Evolutionary conservation across 2,888 invertebrate genomes (phyloP).

Genomic region (Galeopsomyia nigrocyanea): DNA sequence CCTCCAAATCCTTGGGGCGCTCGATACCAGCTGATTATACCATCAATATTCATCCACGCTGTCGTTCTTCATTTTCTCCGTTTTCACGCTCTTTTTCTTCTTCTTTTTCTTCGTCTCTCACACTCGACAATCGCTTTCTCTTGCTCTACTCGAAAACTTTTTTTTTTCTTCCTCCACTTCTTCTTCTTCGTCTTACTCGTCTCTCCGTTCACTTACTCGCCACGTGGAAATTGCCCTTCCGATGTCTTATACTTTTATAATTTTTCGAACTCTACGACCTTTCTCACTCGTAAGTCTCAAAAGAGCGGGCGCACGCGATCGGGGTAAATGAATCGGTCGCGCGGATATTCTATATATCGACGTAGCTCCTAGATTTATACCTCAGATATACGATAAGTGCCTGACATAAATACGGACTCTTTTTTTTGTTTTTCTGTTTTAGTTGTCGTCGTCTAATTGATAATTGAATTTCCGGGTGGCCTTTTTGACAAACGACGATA

Average conservation of each 20-base stretch:
- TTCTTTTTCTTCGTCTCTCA: not conserved
- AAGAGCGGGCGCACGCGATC: too few relatives aligned
- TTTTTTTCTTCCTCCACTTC: conserved; percentile 6
- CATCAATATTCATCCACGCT: conserved; percentile 30
- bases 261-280: too few relatives aligned
- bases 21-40: conserved; percentile 32
- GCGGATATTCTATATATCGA: too few relatives aligned
- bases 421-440: too few relatives aligned
- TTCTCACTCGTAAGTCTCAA: too few relatives aligned
- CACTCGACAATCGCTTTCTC: not conserved
- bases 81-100: conserved; percentile 8
- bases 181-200: not conserved
- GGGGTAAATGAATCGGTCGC: too few relatives aligned
- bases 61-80: conserved; percentile 21
- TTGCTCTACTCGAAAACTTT: not conserved
- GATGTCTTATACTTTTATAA: too few relatives aligned
- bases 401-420: conserved; percentile 17
- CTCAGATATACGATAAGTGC: conserved; percentile 5
- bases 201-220: not conserved
- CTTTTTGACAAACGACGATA: too few relatives aligned
- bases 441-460: too few relatives aligned
- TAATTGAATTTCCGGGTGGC: too few relatives aligned
- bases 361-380: conserved; percentile 6
- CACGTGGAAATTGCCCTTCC: not conserved
- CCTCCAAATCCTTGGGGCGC: conserved; percentile 20